These are phyloP conservation scores for Tenrec ecaudatus DNA, from an alignment of 2,113 vertebrate species.

Conservation along the genomic window DNA sequence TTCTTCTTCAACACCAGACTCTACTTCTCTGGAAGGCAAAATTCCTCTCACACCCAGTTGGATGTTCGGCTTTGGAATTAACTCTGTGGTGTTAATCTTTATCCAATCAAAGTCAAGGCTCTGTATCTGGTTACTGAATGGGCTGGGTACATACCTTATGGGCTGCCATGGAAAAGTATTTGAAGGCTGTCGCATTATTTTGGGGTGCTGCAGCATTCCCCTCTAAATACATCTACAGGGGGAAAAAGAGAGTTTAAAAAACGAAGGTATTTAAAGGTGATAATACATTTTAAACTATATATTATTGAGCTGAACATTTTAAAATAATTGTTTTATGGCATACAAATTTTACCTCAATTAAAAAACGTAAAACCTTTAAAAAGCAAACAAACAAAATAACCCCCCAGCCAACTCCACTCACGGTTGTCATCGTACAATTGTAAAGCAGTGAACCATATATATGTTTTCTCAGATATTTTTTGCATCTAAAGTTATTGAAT, in stretches of 20 bases:
- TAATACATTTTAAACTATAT: conserved; percentile 42
- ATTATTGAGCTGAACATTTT: background rate
- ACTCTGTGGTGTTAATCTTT: background rate
- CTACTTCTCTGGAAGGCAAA: background rate
- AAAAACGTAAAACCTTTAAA: background rate
- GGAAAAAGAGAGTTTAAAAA: background rate
- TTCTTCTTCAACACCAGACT: background rate
- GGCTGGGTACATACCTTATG: conserved; percentile 78
- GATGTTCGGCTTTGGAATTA: background rate
- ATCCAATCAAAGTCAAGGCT: background rate
- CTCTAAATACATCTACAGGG: conserved; percentile 84
- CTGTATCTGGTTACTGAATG: background rate
- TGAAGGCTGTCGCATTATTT: conserved; percentile 83
- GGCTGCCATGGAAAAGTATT: conserved; percentile 85
- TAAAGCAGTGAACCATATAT: background rate
- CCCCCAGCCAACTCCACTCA: background rate
- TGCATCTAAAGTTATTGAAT: conserved; percentile 35
- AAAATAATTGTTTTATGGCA: conserved; percentile 2
- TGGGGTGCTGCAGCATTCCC: conserved; percentile 80
- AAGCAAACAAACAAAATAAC: background rate
- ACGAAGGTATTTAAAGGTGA: background rate
- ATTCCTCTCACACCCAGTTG: background rate
- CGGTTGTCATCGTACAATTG: background rate
- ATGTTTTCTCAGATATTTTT: conserved; percentile 47
- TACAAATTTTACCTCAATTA: conserved; percentile 16